Evolutionary conservation across 2,888 invertebrate genomes (phyloP).

Genomic region (Andrena minutula): DNA sequence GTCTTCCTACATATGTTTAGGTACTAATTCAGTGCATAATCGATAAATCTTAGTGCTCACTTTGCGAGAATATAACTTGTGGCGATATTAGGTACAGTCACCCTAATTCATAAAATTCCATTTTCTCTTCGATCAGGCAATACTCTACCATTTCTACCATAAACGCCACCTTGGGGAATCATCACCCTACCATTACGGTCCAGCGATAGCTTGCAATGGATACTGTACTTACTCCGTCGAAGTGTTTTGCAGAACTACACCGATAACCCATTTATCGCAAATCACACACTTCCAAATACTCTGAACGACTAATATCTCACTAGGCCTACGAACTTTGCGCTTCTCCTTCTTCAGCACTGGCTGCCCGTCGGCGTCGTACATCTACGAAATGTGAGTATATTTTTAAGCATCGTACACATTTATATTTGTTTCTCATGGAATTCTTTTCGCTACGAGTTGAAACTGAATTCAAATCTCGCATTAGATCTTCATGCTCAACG

Average conservation of each 20-base stretch:
- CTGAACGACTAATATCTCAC: conserved; percentile 63
- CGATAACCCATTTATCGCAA: conserved; percentile 82
- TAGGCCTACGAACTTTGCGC: not conserved
- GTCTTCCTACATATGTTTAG: too few species aligned
- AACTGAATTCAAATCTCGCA: not conserved
- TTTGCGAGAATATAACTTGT: too few species aligned
- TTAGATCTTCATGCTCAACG: not conserved
- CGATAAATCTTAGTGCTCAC: too few species aligned
- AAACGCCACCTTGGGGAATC: not conserved
- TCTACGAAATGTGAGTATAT: conserved; percentile 55
- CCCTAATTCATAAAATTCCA: not conserved
- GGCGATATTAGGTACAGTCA: too few species aligned
- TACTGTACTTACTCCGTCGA: conserved; percentile 78
- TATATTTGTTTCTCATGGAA: too few species aligned
- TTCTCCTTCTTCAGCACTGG: conserved; percentile 72
- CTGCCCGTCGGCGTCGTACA: conserved; percentile 72
- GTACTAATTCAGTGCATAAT: too few species aligned
- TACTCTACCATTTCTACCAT: not conserved
- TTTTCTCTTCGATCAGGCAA: not conserved
- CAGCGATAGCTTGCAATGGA: not conserved
- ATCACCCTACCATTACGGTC: too few species aligned
- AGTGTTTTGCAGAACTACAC: conserved; percentile 77
- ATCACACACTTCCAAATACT: conserved; percentile 80
- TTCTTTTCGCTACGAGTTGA: too few species aligned
- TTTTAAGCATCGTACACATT: too few species aligned